A percentile compares a stretch with the other conserved stretches of the same genome.
Evolutionary conservation across 1,140 invertebrate genomes (phyloP).

Genomic region (Brachionus sp.): DNA sequence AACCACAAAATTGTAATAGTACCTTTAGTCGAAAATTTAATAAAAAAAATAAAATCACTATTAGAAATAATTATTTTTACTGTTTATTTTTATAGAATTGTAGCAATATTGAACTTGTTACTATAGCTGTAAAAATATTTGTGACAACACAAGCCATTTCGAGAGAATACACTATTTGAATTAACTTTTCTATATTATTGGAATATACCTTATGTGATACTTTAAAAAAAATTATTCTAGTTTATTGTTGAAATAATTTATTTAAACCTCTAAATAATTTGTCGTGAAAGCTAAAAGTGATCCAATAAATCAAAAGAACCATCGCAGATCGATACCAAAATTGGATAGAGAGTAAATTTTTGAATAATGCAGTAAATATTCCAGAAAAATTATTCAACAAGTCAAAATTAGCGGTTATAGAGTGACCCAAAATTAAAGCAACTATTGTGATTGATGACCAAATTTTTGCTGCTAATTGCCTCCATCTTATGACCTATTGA

Average conservation of each 20-base stretch:
- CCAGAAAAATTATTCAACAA: background rate
- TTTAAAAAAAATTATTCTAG: background rate
- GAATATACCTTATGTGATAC: background rate
- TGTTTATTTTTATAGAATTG: background rate
- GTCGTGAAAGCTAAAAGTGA: background rate
- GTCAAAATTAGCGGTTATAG: background rate
- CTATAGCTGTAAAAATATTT: background rate
- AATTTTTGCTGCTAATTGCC: slow-evolving; percentile 3
- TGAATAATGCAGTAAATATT: background rate
- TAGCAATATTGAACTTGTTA: background rate
- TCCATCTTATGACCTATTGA: slow-evolving; percentile 11
- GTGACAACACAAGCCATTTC: background rate
- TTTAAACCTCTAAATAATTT: background rate
- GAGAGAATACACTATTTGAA: slow-evolving; percentile 19
- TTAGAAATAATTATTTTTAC: background rate
- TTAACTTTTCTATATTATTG: slow-evolving; percentile 20
- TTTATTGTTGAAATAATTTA: background rate
- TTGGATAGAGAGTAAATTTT: background rate
- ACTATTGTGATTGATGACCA: background rate
- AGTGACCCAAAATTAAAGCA: background rate
- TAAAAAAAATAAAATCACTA: background rate
- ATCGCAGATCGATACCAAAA: slow-evolving; percentile 5
- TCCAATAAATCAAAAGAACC: background rate
- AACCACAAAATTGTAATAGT: background rate
- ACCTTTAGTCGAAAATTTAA: background rate